These are phyloP conservation scores for Pandion haliaetus DNA, from an alignment of 2,113 vertebrate genomes.

Conservation along the genomic window DNA sequence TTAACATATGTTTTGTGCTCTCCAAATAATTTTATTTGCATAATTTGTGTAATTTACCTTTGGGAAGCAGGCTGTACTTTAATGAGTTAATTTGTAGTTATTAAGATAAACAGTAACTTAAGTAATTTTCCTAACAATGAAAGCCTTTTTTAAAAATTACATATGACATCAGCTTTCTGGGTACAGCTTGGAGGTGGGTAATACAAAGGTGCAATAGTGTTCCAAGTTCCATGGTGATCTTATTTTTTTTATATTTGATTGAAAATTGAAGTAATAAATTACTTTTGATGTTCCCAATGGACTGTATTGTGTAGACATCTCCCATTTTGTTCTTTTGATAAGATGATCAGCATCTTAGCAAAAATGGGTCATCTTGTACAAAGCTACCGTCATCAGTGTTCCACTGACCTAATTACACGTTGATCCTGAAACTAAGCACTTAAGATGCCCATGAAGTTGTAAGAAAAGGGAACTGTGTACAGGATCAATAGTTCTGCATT, in stretches of 20 bases:
- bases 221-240: neutral
- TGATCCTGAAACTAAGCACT: conserved; percentile 32
- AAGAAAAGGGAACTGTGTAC: neutral
- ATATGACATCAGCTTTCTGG: neutral
- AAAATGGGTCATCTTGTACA: conserved; percentile 52
- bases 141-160: neutral
- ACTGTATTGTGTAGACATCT: neutral
- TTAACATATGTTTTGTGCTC: neutral
- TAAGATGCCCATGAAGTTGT: neutral
- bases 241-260: neutral
- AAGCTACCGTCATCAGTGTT: conserved; percentile 48
- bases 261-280: neutral
- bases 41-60: neutral
- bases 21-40: conserved; percentile 1
- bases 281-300: neutral
- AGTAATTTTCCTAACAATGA: neutral
- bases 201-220: neutral
- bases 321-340: neutral
- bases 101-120: conserved; percentile 5
- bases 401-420: conserved; percentile 57
- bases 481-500: neutral
- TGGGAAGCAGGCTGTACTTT: neutral
- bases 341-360: neutral
- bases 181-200: neutral
- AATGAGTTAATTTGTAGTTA: conserved; percentile 32